Conservation (phyloP, 2,888 invertebrate species). For the Trichogramma evanescens region DNA sequence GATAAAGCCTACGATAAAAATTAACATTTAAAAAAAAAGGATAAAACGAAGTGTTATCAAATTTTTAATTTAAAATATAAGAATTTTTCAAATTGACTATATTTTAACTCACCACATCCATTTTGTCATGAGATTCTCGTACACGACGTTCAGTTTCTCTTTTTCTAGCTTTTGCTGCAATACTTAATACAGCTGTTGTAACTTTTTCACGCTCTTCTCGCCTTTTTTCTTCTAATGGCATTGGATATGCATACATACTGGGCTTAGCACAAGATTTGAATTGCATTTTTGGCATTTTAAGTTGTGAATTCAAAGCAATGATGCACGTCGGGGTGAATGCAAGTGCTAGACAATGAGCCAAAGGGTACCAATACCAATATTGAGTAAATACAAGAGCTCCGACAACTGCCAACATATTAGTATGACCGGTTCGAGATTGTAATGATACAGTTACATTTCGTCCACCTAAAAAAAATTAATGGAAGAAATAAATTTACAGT, state of each 20-base stretch:
- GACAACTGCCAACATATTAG: conserved; percentile 93
- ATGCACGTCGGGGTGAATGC: conserved; percentile 95
- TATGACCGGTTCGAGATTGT: conserved; percentile 93
- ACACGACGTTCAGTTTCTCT: conserved; percentile 68
- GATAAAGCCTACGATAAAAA: too few species aligned
- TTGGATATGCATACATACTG: conserved; percentile 92
- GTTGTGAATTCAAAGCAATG: conserved; percentile 86
- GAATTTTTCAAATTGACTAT: neutral
- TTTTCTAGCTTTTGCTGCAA: conserved; percentile 86
- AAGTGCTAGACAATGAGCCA: conserved; percentile 89
- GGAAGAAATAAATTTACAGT: too few species aligned
- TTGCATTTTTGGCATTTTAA: conserved; percentile 90
- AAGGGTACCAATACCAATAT: conserved; percentile 99
- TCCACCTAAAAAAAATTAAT: conserved; percentile 55
- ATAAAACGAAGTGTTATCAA: too few species aligned
- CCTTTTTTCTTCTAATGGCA: conserved; percentile 95
- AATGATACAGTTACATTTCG: conserved; percentile 93
- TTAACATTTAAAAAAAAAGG: too few species aligned
- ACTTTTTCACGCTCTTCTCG: conserved; percentile 96
- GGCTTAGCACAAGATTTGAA: conserved; percentile 89
- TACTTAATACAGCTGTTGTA: conserved; percentile 93
- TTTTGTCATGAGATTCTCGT: conserved; percentile 63
- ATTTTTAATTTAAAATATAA: neutral
- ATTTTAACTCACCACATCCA: conserved; percentile 68
- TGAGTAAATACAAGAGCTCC: conserved; percentile 96